Percentiles rank a stretch among this genome's conserved stretches.
These are phyloP conservation scores for Acipenser oxyrinchus DNA, from an alignment of 2,797 vertebrate species.

Conservation along the genomic window DNA sequence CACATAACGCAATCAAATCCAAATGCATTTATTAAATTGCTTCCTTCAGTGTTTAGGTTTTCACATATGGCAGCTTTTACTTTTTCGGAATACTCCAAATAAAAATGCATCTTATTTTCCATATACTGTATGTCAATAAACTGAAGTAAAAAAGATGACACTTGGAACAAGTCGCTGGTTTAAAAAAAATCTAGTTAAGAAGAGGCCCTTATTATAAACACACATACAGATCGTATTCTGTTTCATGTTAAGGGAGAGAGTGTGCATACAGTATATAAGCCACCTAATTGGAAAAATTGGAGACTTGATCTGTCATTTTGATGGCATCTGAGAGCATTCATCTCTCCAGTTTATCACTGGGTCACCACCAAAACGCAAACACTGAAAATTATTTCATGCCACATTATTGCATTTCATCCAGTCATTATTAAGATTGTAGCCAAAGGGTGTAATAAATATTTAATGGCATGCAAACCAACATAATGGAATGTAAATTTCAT, in stretches of 20 bases:
- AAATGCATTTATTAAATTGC: background rate
- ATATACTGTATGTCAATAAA: background rate
- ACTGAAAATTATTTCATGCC: constrained; percentile 27
- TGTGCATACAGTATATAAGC: constrained; percentile 7
- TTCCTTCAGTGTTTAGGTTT: background rate
- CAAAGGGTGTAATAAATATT: constrained; percentile 76
- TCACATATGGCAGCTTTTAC: constrained; percentile 1
- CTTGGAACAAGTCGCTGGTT: background rate
- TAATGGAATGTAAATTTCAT: constrained; percentile 78
- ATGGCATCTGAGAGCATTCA: constrained; percentile 77
- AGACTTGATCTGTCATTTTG: constrained; percentile 62
- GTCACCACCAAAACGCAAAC: constrained; percentile 40
- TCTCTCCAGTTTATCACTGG: constrained; percentile 64
- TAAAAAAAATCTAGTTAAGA: constrained; percentile 4
- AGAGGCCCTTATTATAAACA: constrained; percentile 2
- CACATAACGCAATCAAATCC: background rate
- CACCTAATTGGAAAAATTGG: constrained; percentile 66
- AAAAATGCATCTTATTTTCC: background rate
- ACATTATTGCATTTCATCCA: constrained; percentile 70
- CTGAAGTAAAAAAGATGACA: background rate
- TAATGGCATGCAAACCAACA: constrained; percentile 79
- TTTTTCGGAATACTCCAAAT: background rate
- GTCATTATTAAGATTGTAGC: constrained; percentile 68
- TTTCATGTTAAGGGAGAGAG: background rate
- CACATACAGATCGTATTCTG: background rate